Evolutionary conservation across 2,797 vertebrate species (phyloP).

Genomic region (Meriones psammophilus): DNA sequence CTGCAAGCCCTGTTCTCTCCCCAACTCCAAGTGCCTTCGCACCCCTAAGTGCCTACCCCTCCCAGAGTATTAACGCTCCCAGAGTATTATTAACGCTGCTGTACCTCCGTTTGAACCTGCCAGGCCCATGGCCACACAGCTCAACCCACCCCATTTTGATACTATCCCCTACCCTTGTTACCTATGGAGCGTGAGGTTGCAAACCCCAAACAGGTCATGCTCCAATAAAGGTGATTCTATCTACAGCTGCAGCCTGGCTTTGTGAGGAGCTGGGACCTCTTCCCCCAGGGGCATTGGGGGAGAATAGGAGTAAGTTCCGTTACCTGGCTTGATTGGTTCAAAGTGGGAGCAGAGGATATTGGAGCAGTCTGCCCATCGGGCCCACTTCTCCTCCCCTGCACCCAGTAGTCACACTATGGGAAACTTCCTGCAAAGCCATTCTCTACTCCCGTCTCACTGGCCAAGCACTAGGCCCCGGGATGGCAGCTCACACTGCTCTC

Average conservation of each 20-base stretch:
- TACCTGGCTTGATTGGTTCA: background rate
- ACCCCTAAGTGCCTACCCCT: slow-evolving; percentile 78
- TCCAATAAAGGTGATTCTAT: slow-evolving; percentile 81
- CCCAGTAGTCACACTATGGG: background rate
- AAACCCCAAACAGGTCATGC: slow-evolving; percentile 63
- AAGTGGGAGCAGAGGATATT: background rate
- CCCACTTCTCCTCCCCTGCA: background rate
- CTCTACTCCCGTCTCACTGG: background rate
- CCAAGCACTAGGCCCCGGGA: background rate
- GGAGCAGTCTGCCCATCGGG: background rate
- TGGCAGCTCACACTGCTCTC: slow-evolving; percentile 1
- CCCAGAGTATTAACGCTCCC: slow-evolving; percentile 83
- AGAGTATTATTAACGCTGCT: slow-evolving; percentile 84
- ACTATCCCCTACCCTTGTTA: slow-evolving; percentile 37
- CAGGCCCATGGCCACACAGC: slow-evolving; percentile 60
- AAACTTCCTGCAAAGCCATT: background rate
- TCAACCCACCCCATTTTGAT: slow-evolving; percentile 73
- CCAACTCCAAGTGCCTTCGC: slow-evolving; percentile 80
- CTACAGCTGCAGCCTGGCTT: slow-evolving; percentile 71
- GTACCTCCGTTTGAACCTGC: slow-evolving; percentile 77
- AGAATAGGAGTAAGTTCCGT: background rate
- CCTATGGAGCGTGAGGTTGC: slow-evolving; percentile 10
- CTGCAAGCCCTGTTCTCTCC: slow-evolving; percentile 53
- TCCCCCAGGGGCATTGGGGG: background rate
- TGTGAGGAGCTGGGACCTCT: background rate